Base-by-base conservation (phyloP, 1,140 invertebrate species). In the Philaenus spumarius region DNA sequence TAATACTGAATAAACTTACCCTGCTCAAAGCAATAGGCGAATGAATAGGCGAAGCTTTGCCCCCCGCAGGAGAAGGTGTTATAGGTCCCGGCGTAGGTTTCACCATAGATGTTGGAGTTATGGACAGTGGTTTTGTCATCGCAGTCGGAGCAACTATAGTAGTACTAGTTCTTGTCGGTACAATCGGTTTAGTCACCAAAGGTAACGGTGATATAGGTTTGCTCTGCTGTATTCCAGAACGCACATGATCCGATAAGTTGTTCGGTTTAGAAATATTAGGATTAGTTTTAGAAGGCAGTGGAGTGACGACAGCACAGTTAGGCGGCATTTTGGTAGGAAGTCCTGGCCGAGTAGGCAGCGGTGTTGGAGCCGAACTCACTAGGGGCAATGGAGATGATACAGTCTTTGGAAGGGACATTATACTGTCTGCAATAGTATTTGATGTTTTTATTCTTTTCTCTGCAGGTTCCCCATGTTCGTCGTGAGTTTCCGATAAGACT, bases 21-120 rank as follows among this genome's bases (percentile, higher is more conserved):
- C 56, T 37, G 47, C 51, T 58, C 15, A 58, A 34, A 23, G 45
- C 40, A 35, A 58, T 35, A 24, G 56, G 55, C 2, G 30, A 30
- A 22, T 37, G 19, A 7, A 53, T 17, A 30, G 71, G 7, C 64
- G 35, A 20, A 43, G 47, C 55, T 56, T 58, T 43, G 26, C 40
- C 23, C 11, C 30, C 51, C 26, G 58, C 52, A 19, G 42, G 55
- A 19, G 40, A 30, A 30, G 3, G 3, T 9, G 51, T 45, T 23
- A 60, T 50, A 22, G 19, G 23, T 39, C 6, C 23, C 19, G 26
- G n/a, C 11, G n/a, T 51, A 0, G 11, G 35, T 15, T 39, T 63
- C 52, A 58, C 51, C 19, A 65, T 40, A 54, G 62, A 50, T 2
- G 52, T 34, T 19, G 40, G 24, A 26, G 57, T n/a, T 11, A 55